Conservation (phyloP, 2,113 vertebrate species). For the Chiloscyllium plagiosum region DNA sequence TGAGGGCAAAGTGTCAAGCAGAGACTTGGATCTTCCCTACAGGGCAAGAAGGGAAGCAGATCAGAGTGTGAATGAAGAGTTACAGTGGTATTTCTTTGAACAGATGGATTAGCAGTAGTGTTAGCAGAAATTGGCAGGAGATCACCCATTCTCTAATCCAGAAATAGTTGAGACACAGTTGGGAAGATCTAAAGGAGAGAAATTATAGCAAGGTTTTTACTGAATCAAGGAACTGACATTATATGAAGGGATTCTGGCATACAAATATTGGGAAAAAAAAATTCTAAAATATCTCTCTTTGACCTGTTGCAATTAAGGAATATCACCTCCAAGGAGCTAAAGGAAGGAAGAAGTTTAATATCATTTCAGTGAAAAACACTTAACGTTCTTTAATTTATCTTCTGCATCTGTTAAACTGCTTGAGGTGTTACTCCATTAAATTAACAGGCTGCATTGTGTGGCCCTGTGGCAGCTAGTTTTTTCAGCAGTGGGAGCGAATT, state of each 20-base stretch:
- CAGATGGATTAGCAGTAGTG: constrained; percentile 32
- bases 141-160: not conserved
- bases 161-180: not conserved
- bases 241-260: no score
- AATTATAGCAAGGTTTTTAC: not conserved
- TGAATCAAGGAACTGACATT: not conserved
- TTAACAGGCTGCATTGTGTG: not conserved
- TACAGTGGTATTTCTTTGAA: not conserved
- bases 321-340: not conserved
- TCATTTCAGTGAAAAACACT: not conserved
- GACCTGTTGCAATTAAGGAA: not conserved
- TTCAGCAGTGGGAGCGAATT: not conserved
- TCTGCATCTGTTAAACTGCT: not conserved
- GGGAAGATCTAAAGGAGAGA: not conserved
- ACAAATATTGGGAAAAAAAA: no score
- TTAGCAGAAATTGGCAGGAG: constrained; percentile 22
- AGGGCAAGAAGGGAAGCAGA: not conserved
- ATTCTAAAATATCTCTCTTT: not conserved
- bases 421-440: not conserved
- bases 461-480: not conserved
- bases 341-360: not conserved
- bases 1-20: not conserved
- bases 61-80: not conserved
- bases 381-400: not conserved
- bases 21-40: not conserved